Evolutionary conservation across 2,888 invertebrate species (phyloP), one percentile per base, ranked within the genome.

Genomic region (Leuctra nigra): DNA sequence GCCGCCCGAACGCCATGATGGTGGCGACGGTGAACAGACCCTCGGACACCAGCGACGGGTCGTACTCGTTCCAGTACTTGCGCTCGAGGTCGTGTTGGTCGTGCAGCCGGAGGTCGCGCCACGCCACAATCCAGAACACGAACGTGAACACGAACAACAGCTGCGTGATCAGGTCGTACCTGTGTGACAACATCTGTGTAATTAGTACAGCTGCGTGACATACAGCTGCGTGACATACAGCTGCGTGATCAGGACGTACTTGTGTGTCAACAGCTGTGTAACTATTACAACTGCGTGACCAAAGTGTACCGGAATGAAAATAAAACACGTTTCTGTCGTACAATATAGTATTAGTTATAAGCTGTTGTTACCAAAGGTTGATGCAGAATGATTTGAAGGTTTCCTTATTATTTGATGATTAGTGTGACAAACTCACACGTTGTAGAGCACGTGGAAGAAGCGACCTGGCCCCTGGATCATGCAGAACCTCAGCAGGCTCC

Each of bases 11-110:
- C 7, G 85, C 79, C 75, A 84, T 77, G 60, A 85, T 80, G 13
- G 82, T 80, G 4, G 83, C 84, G 11, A 84, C 67, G 44, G 82
- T 80, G 68, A 82, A 83, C 46, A 82, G 75, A 46, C 82, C 82
- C 71, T 86, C 86, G 3, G 81, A 81, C 18, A 85, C 70, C 53
- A 86, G 68, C 7, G 80, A 75, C 0, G 83, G 82, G 68, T 86
- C 84, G 60, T 79, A 71, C 65, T 77, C 76, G 63, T 77, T 72
- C 84, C 85, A 85, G 67, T 78, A 81, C 69, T 82, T 82, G 55
- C 85, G 73, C 65, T 81, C 82, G 66, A 79, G 66, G 56, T 76
- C 72, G 1, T 64, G 66, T 62, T 75, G 73, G 39, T 73, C 75
- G 57, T 74, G 72, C 33, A 68, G 66, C n/a, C 67, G 64, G 1